Evolutionary conservation across 2,113 vertebrate genomes (phyloP).

Genomic region (Cyanoliseus patagonus): DNA sequence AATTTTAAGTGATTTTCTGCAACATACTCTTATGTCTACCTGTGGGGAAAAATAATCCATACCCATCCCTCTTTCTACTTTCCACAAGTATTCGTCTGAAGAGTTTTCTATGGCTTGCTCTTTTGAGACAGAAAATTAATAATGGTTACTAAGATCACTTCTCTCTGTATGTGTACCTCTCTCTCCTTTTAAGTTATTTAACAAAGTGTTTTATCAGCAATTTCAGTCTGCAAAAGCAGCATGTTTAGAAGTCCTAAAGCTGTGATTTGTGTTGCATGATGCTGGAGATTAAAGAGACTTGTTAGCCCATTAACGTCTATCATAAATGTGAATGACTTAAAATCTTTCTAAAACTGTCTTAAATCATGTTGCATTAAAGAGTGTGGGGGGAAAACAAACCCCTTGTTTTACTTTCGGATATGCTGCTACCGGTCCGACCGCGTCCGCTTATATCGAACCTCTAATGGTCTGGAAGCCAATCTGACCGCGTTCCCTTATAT

Average conservation of each 20-base stretch:
- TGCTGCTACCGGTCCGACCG: too few relatives aligned
- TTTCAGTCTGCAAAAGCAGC: neutral
- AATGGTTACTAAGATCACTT: neutral
- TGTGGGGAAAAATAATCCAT: neutral
- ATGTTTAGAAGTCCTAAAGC: neutral
- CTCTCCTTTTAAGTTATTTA: neutral
- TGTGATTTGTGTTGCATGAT: neutral
- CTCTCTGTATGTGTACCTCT: neutral
- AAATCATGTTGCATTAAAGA: neutral
- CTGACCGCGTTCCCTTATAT: too few relatives aligned
- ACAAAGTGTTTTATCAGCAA: neutral
- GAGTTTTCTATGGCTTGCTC: neutral
- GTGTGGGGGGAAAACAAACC: too few relatives aligned
- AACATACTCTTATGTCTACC: neutral
- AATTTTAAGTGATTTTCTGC: neutral
- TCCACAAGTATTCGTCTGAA: neutral
- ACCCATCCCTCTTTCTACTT: neutral
- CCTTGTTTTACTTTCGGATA: too few relatives aligned
- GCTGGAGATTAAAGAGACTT: neutral
- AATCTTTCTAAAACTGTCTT: neutral
- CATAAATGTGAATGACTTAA: neutral
- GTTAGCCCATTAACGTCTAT: neutral
- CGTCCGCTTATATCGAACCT: too few relatives aligned
- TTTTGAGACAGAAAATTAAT: neutral
- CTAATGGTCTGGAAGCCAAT: too few relatives aligned